Evolutionary conservation across 2,888 invertebrate genomes (phyloP), one percentile per base, ranked within the genome.

Genomic region (Molanna angustata): DNA sequence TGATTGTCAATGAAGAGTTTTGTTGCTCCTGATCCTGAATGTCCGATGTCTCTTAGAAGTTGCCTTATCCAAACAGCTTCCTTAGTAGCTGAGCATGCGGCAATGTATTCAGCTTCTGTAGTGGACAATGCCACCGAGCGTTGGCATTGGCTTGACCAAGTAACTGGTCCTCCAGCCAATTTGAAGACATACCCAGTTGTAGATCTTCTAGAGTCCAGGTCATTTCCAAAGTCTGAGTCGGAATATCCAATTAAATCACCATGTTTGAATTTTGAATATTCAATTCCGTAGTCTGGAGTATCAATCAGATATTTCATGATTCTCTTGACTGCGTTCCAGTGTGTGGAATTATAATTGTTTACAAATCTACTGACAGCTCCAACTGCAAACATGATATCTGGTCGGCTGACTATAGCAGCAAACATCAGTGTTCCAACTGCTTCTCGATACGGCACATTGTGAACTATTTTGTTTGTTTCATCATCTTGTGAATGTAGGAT

Each of bases 61-160:
- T 32, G 45, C n/a, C 13, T 32, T 4, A 45, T 1, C 32, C 45
- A 45, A 6, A 32, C 7, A 32, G 31, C 45, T 14, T 63, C 60
- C 45, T 63, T 61, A 2, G 54, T 50, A 39, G 60, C 58, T 0
- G 60, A 43, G 4, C 62, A 49, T 7, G 63, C 18, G 1, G 63
- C n/a, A n/a, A n/a, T n/a, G n/a, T n/a, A n/a, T n/a, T n/a, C n/a
- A n/a, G n/a, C n/a, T n/a, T n/a, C n/a, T 6, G 51, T 56, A 1
- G 60, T 60, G 14, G 63, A 64, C 1, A 63, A 55, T 1, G 59
- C 62, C 2, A 63, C 62, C 1, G 62, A 61, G 1, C 22, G 58
- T 32, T 64, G 62, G 53, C 54, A 18, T 43, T 56, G 9, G 1
- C 63, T 64, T 4, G 37, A 49, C 64, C 64, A 65, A n/a, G 49